Evolutionary conservation across 2,113 vertebrate species (phyloP).

Genomic region (Paedocypris sp.): DNA sequence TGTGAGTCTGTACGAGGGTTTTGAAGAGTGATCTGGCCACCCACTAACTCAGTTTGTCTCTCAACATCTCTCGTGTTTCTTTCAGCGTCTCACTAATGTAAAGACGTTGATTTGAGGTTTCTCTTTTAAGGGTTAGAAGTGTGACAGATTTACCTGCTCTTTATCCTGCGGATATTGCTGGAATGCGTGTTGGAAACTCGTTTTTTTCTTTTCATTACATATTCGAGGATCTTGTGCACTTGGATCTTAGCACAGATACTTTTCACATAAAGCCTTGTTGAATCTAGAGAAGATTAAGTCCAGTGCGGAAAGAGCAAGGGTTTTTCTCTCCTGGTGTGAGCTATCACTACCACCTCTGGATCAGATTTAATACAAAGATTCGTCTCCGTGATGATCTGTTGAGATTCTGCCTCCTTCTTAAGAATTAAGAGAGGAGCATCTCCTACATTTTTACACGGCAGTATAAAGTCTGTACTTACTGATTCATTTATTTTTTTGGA

Average conservation of each 20-base stretch:
- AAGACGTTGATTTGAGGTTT: not conserved
- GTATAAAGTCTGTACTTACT: too few species aligned
- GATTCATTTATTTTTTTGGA: too few species aligned
- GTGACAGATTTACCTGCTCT: not conserved
- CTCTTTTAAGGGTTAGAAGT: not conserved
- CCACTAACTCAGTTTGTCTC: not conserved
- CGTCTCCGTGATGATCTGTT: not conserved
- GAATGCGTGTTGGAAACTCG: not conserved
- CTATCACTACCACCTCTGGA: not conserved
- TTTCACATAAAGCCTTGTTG: not conserved
- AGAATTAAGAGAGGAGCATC: constrained; percentile 2
- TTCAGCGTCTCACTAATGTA: constrained; percentile 15
- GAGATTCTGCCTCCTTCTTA: not conserved
- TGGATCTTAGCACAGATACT: not conserved
- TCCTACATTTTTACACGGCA: too few species aligned
- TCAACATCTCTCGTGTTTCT: not conserved
- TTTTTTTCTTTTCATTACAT: constrained; percentile 5
- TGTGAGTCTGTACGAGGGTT: constrained; percentile 3
- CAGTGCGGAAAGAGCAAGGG: not conserved
- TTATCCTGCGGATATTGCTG: not conserved
- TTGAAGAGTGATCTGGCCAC: not conserved
- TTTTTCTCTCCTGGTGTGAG: not conserved
- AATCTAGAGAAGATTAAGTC: not conserved
- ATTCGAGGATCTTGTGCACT: not conserved
- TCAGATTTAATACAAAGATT: constrained; percentile 4